Conservation (phyloP, 2,888 invertebrate species). For the Oscheius sp. region DNA sequence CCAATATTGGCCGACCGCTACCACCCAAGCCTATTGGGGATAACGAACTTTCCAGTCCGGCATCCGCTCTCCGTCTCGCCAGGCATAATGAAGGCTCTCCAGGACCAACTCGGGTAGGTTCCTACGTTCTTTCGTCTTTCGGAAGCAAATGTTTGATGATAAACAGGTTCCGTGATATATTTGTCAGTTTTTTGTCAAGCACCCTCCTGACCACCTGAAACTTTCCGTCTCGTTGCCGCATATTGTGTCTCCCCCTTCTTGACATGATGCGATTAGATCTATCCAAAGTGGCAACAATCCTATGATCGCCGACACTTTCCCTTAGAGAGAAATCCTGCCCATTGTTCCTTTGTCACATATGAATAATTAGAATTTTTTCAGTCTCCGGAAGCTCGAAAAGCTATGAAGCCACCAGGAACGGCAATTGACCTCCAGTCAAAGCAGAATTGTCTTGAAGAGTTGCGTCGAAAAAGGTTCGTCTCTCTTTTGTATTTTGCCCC, state of each 20-base stretch:
- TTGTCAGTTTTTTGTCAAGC: background rate
- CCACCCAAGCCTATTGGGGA: slow-evolving; percentile 42
- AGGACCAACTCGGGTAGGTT: slow-evolving; percentile 40
- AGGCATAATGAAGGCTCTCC: slow-evolving; percentile 57
- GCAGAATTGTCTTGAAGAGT: slow-evolving; percentile 66
- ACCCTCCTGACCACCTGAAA: too few species aligned
- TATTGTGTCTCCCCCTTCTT: too few species aligned
- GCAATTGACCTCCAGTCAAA: slow-evolving; percentile 58
- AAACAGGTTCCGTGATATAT: background rate
- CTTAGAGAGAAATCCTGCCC: too few species aligned
- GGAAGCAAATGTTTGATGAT: too few species aligned
- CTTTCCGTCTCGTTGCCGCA: too few species aligned
- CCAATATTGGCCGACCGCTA: slow-evolving; percentile 23
- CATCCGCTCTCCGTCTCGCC: slow-evolving; percentile 47
- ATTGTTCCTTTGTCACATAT: background rate
- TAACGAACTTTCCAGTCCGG: slow-evolving; percentile 50
- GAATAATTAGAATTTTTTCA: slow-evolving; percentile 8
- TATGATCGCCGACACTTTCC: too few species aligned
- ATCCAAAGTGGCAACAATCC: too few species aligned
- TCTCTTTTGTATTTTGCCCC: background rate
- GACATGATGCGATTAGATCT: too few species aligned
- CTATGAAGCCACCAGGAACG: slow-evolving; percentile 55
- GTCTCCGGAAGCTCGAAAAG: slow-evolving; percentile 35
- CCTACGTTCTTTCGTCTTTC: background rate
- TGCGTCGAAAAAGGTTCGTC: slow-evolving; percentile 65